Conservation (phyloP, 2,797 vertebrate genomes). For the Poeciliopsis turneri region DNA sequence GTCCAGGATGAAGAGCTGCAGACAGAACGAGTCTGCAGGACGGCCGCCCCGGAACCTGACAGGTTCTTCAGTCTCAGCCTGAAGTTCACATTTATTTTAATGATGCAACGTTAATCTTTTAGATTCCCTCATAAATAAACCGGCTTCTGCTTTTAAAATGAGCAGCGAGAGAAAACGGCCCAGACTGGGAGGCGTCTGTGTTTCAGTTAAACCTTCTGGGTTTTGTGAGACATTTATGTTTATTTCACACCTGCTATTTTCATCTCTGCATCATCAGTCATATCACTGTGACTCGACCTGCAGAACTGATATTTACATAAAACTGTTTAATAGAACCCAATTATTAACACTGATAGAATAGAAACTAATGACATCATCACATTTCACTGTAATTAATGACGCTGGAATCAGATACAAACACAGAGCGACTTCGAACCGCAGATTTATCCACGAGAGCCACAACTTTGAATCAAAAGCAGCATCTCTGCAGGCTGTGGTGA, state of each 20-base stretch:
- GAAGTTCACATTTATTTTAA: background rate
- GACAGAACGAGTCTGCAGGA: background rate
- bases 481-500: too few species aligned
- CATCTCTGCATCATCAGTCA: background rate
- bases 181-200: background rate
- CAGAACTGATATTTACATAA: background rate
- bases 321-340: background rate
- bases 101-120: background rate
- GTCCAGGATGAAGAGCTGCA: background rate
- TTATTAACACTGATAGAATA: background rate
- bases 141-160: background rate
- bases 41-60: too few species aligned
- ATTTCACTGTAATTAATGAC: background rate
- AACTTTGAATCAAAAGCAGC: too few species aligned
- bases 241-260: background rate
- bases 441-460: too few species aligned
- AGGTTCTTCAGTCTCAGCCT: background rate
- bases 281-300: background rate
- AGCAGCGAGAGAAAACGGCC: background rate
- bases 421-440: slow-evolving; percentile 10
- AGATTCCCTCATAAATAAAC: background rate
- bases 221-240: background rate
- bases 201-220: background rate
- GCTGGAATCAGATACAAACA: background rate
- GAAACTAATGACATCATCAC: background rate